Conservation (phyloP, 2,113 vertebrate species). For the Petaurus breviceps region DNA sequence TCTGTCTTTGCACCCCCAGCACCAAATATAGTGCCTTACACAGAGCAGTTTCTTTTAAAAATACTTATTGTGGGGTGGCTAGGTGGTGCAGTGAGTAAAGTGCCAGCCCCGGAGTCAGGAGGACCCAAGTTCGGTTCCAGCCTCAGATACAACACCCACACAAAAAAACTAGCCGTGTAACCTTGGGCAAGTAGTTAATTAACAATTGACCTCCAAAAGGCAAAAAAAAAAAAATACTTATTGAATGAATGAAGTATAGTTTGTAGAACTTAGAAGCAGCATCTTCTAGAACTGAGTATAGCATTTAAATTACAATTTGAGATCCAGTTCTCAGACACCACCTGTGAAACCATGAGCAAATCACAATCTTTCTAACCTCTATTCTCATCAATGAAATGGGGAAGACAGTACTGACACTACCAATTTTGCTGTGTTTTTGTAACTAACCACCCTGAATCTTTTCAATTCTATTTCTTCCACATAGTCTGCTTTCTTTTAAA, state of each 20-base stretch:
- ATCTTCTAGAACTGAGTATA: neutral
- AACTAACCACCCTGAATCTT: neutral
- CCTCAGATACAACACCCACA: too few relatives aligned
- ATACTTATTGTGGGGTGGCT: too few relatives aligned
- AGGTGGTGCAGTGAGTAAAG: too few relatives aligned
- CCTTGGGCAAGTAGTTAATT: too few relatives aligned
- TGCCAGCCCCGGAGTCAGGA: too few relatives aligned
- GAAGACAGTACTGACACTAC: neutral
- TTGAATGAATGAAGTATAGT: neutral
- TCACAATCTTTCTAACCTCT: neutral
- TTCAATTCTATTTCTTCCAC: slow-evolving; percentile 14
- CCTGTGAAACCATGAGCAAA: neutral
- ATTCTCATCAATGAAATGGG: neutral
- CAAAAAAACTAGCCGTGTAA: too few relatives aligned
- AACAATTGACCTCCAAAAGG: too few relatives aligned
- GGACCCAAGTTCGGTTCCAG: too few relatives aligned
- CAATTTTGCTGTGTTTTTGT: neutral
- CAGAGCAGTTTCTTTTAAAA: neutral
- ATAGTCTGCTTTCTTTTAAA: slow-evolving; percentile 14
- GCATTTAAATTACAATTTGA: neutral
- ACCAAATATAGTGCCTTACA: neutral
- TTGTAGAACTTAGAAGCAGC: neutral
- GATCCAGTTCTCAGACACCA: neutral
- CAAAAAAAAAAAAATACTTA: neutral
- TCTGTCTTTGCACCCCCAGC: too few relatives aligned